Evolutionary conservation across 2,797 vertebrate species (phyloP), one percentile per base, ranked within the genome.

Genomic region (Pseudomugil gertrudae): DNA sequence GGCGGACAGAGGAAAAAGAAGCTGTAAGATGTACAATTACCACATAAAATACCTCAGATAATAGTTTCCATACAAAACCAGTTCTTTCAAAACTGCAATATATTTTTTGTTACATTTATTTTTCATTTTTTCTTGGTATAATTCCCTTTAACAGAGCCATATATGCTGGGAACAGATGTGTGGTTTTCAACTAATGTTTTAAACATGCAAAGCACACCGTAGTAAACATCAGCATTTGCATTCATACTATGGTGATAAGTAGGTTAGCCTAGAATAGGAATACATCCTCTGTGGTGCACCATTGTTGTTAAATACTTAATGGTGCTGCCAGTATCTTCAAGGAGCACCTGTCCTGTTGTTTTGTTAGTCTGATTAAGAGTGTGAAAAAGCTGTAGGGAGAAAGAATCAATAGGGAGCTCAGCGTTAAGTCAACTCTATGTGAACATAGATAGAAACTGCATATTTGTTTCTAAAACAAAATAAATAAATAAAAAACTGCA

Each of bases 281-380:
- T 80, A 79, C 80, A 87, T 85, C 82, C 78, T 87, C 87, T 83
- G 85, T 29, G 84, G 87, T 84, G 78, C 72, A 81, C 84, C 78
- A 87, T 91, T 90, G 82, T 88, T 88, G 85, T 87, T 91, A 90
- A 91, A 92, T 90, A 92, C 89, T 91, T 90, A 91, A 92, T 90
- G 84, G 84, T 75, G 76, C 87, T 84, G 89, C 80, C 84, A 90
- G 90, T 91, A 92, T 92, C 90, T 91, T 92, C 88, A 90, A 90
- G 84, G 78, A 85, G 86, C 87, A 91, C 87, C 87, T 90, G 90
- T 91, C 86, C 80, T 56, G 67, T 89, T 91, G 90, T 91, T 91
- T 91, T 90, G 85, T 90, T 88, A 82, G 86, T 88, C 83, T 90
- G 91, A 92, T 90, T 90, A 88, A 40, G 69, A 84, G 80, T 90